phyloP scores from a whole-genome alignment of 2,888 invertebrate genomes.

The Ptycholaimellus sp. region DNA sequence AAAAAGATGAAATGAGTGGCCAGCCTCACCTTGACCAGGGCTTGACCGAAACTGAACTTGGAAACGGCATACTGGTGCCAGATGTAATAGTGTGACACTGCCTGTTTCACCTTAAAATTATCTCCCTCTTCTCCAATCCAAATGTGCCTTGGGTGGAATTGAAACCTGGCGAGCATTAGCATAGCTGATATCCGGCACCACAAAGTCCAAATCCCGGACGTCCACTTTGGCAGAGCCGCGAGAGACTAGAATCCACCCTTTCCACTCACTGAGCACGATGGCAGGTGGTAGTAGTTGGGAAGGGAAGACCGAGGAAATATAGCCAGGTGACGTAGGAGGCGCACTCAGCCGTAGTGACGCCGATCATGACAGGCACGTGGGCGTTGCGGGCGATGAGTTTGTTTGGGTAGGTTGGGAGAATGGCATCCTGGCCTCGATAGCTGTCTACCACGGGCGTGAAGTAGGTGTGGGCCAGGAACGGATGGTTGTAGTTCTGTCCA shows the following conservation, averaged over 20 bases:
- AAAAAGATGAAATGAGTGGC: background rate
- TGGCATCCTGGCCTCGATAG: slow-evolving; percentile 2
- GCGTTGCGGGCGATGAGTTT: slow-evolving; percentile 3
- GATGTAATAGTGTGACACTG: slow-evolving; percentile 1
- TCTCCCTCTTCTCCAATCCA: background rate
- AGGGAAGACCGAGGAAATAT: slow-evolving; percentile 1
- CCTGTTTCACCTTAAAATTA: slow-evolving; percentile 3
- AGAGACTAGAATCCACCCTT: background rate
- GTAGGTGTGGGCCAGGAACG: slow-evolving; percentile 10
- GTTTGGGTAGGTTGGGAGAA: slow-evolving; percentile 6
- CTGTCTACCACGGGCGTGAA: slow-evolving; percentile 10
- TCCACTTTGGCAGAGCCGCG: too few relatives aligned
- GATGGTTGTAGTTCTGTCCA: slow-evolving; percentile 8
- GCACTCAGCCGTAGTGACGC: slow-evolving; percentile 8
- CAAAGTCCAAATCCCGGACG: slow-evolving; percentile 1
- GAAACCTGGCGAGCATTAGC: slow-evolving; percentile 2
- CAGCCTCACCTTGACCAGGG: slow-evolving; percentile 1
- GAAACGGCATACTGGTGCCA: slow-evolving; percentile 1
- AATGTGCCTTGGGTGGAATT: too few relatives aligned
- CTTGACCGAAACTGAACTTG: background rate
- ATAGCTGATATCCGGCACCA: slow-evolving; percentile 2
- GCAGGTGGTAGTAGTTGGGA: too few relatives aligned
- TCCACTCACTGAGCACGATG: background rate
- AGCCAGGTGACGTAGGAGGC: slow-evolving; percentile 7
- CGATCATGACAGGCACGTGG: slow-evolving; percentile 7